Percentiles rank a stretch among this genome's conserved stretches.
phyloP scores from a whole-genome alignment of 2,888 invertebrate species.

The Seira sanloemensis region DNA sequence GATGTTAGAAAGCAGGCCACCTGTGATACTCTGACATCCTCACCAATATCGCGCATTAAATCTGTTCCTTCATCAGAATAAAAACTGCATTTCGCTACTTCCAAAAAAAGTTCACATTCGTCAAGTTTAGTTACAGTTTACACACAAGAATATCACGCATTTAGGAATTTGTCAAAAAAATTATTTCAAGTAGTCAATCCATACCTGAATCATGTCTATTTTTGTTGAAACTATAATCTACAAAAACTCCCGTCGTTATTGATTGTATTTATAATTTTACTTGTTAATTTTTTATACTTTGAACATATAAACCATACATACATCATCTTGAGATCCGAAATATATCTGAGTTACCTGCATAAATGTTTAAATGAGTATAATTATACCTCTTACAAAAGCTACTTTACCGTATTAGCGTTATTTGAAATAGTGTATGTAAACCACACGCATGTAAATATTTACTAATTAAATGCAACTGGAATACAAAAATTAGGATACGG shows the following conservation, averaged over 20 bases:
- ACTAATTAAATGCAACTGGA: too few relatives aligned
- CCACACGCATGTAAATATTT: too few relatives aligned
- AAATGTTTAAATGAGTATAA: conserved; percentile 17
- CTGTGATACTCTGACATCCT: not conserved
- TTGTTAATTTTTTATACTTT: not conserved
- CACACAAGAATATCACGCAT: too few relatives aligned
- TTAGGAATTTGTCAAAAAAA: too few relatives aligned
- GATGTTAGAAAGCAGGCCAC: not conserved
- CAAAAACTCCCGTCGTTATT: too few relatives aligned
- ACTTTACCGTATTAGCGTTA: too few relatives aligned
- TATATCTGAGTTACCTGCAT: conserved; percentile 63
- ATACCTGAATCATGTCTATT: too few relatives aligned
- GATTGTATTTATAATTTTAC: not conserved
- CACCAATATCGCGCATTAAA: not conserved
- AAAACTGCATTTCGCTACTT: not conserved
- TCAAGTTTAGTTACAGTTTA: too few relatives aligned
- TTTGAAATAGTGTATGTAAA: too few relatives aligned
- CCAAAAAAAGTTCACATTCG: not conserved
- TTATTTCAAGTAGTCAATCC: too few relatives aligned
- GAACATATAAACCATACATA: not conserved
- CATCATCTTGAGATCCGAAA: conserved; percentile 37
- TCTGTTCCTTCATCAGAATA: not conserved
- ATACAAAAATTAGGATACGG: too few relatives aligned
- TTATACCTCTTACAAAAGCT: not conserved
- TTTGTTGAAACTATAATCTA: not conserved